These are phyloP conservation scores for Botia kubotai DNA, from an alignment of 2,797 vertebrate genomes.

Conservation along the genomic window DNA sequence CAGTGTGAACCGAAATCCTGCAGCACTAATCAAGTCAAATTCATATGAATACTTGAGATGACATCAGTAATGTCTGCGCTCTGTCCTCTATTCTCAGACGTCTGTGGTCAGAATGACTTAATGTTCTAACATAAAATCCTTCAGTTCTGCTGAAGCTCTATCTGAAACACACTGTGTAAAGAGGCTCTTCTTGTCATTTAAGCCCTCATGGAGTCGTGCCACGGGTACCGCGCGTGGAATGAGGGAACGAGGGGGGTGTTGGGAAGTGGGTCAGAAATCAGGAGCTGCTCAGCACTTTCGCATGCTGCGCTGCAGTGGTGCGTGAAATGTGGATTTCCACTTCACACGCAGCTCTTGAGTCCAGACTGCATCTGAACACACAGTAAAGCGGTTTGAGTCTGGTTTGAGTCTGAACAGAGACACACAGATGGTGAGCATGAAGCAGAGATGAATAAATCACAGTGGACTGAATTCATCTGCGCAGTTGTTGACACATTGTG, in stretches of 20 bases:
- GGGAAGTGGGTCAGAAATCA: slow-evolving; percentile 59
- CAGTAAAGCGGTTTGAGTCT: no score
- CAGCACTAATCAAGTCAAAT: no score
- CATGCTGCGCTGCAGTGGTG: slow-evolving; percentile 57
- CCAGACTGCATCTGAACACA: not conserved
- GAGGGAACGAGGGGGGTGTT: slow-evolving; percentile 18
- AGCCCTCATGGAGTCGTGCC: slow-evolving; percentile 8
- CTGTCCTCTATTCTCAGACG: no score
- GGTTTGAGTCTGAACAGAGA: no score
- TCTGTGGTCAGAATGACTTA: not conserved
- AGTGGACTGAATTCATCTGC: slow-evolving; percentile 12
- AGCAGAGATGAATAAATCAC: slow-evolving; percentile 7
- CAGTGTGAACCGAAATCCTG: no score
- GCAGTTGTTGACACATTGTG: slow-evolving; percentile 21
- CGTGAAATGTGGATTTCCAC: slow-evolving; percentile 13
- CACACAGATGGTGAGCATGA: no score
- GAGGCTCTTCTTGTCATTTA: slow-evolving; percentile 1
- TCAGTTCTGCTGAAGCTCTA: not conserved
- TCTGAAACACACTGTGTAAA: slow-evolving; percentile 5
- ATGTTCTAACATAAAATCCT: not conserved
- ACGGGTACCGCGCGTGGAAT: slow-evolving; percentile 37
- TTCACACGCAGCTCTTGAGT: slow-evolving; percentile 13
- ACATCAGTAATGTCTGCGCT: no score
- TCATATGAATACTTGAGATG: no score
- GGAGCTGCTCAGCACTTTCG: slow-evolving; percentile 34